phyloP scores from a whole-genome alignment of 2,888 invertebrate species.

The Lithophane semibrunnea region DNA sequence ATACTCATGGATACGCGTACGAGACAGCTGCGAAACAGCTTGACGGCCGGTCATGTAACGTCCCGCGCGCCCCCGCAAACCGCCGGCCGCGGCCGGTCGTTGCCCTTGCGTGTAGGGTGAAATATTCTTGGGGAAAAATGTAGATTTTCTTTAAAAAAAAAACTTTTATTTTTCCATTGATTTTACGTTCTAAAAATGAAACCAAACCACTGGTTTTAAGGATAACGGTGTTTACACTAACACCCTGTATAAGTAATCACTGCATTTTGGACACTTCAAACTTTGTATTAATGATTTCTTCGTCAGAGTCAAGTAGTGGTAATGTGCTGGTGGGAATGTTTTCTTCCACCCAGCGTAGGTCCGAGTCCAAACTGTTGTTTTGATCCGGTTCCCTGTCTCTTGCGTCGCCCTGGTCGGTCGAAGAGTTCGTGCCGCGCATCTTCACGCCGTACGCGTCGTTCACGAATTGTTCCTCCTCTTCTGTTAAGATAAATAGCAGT shows the following conservation, averaged over 20 bases:
- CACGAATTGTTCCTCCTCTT: constrained; percentile 96
- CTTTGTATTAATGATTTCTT: constrained; percentile 95
- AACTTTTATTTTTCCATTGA: too few relatives aligned
- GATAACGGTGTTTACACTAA: too few relatives aligned
- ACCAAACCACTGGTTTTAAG: too few relatives aligned
- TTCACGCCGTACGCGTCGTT: constrained; percentile 96
- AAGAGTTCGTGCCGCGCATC: constrained; percentile 90
- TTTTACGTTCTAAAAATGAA: too few relatives aligned
- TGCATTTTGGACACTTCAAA: constrained; percentile 98
- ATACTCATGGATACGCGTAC: too few relatives aligned
- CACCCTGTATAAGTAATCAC: constrained; percentile 89
- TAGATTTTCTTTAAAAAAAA: too few relatives aligned
- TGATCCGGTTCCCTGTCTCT: constrained; percentile 69
- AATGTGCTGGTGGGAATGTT: constrained; percentile 95
- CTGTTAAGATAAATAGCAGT: constrained; percentile 74
- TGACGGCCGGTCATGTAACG: too few relatives aligned
- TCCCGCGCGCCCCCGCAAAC: too few relatives aligned
- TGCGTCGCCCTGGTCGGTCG: constrained; percentile 65
- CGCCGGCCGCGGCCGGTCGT: too few relatives aligned
- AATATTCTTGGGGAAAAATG: too few relatives aligned
- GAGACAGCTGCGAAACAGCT: too few relatives aligned
- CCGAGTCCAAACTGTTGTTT: constrained; percentile 82
- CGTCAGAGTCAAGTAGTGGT: constrained; percentile 93
- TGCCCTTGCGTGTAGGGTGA: too few relatives aligned
- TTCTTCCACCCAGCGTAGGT: constrained; percentile 97